Evolutionary conservation across 2,888 invertebrate species (phyloP), one percentile per base, ranked within the genome.

Genomic region (Lobophora halterata): DNA sequence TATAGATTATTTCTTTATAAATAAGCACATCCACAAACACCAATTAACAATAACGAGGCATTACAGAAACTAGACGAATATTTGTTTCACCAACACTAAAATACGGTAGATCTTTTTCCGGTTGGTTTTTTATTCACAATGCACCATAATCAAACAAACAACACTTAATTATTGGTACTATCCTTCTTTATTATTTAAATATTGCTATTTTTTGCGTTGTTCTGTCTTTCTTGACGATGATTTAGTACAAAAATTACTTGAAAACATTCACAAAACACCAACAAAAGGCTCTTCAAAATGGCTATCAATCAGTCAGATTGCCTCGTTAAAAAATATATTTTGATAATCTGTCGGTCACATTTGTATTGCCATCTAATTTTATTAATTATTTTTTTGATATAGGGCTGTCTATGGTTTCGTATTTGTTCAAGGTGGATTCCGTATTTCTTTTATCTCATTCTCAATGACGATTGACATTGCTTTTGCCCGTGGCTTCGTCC

Each of bases 261-360:
- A 87, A 88, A 88, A 88, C 86, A 85, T 87, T 85, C 86, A 87
- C 82, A 88, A 88, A 88, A 88, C 88, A 88, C 87, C 75, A 88
- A 88, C 88, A 88, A 88, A 87, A 88, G 86, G 74, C 80, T 87
- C 78, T 82, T 81, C 85, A 87, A 87, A 87, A 87, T 87, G 87
- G 87, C 87, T 85, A 86, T 86, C 83, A 85, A 83, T 83, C 75
- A 85, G 82, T 83, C 75, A 81, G 64, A 71, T 83, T 86, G 85
- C 86, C 81, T 79, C 68, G 62, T 70, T 71, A 72, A 85, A 83
- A 85, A 86, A 83, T n/a, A 68, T 68, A 61, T 63, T 76, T 74
- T 79, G 75, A 81, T 80, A 82, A 82, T 82, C 82, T 80, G 79
- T 79, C 74, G 63, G 67, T 75, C 72, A 71, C 61, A 65, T 55